A percentile compares a stretch with the other conserved stretches of the same genome.
Evolutionary conservation across 2,113 vertebrate species (phyloP).

Genomic region (Elephas maximus): DNA sequence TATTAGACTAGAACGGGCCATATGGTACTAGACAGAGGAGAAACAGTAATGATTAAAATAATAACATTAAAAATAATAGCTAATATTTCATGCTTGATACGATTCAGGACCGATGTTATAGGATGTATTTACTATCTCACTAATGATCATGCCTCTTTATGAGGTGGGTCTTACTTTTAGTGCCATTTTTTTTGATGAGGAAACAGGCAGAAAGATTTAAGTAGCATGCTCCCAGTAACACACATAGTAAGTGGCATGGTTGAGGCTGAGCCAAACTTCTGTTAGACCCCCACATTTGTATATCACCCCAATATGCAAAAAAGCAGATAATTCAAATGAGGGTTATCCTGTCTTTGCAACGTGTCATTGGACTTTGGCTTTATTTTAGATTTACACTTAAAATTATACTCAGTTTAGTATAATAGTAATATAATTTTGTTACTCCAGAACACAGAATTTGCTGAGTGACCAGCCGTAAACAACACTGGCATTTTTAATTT

Average conservation of each 20-base stretch:
- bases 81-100: not conserved
- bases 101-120: not conserved
- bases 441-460: not conserved
- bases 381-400: constrained; percentile 38
- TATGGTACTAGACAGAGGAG: not conserved
- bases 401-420: constrained; percentile 4
- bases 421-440: constrained; percentile 9
- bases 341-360: not conserved
- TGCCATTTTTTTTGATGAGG: not conserved
- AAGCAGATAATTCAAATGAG: not conserved
- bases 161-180: not conserved
- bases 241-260: not conserved
- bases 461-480: not conserved
- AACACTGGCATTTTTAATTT: not conserved
- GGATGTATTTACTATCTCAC: not conserved
- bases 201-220: not conserved
- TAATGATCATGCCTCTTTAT: not conserved
- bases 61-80: not conserved
- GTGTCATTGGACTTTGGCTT: not conserved
- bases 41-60: not conserved
- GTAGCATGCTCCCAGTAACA: not conserved
- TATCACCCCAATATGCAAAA: not conserved
- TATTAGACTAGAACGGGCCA: not conserved
- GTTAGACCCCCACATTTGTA: not conserved
- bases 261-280: not conserved